A percentile compares a stretch with the other conserved stretches of the same genome.
These are phyloP conservation scores for Zhengitettix transpicula DNA, from an alignment of 2,888 invertebrate genomes.

Conservation along the genomic window DNA sequence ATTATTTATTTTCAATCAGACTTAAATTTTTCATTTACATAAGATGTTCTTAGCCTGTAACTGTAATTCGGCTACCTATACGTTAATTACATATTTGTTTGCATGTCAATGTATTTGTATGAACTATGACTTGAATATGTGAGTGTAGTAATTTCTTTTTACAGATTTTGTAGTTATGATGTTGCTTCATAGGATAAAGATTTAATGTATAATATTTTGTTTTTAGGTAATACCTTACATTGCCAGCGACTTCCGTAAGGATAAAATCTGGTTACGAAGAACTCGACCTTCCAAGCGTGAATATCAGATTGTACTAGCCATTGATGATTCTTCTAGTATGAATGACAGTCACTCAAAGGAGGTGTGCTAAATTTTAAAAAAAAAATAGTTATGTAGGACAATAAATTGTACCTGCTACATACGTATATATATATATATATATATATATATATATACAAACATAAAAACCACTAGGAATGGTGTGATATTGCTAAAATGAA, in stretches of 20 bases:
- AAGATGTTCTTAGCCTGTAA: too few species aligned
- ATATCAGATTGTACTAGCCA: constrained; percentile 89
- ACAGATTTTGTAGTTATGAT: not conserved
- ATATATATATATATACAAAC: too few species aligned
- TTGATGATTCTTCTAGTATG: constrained; percentile 91
- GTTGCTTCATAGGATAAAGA: not conserved
- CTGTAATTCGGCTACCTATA: too few species aligned
- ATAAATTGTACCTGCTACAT: too few species aligned
- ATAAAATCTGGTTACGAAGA: constrained; percentile 94
- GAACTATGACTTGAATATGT: not conserved
- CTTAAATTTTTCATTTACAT: too few species aligned
- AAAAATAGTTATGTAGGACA: too few species aligned
- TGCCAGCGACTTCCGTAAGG: constrained; percentile 96
- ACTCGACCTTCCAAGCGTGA: constrained; percentile 90
- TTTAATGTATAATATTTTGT: not conserved
- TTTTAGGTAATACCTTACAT: constrained; percentile 85
- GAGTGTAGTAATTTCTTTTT: not conserved
- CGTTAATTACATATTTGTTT: too few species aligned
- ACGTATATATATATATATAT: too few species aligned
- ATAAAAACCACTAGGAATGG: too few species aligned
- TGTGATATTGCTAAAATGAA: too few species aligned
- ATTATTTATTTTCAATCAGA: too few species aligned
- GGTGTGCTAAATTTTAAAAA: constrained; percentile 14
- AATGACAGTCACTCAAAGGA: constrained; percentile 69
- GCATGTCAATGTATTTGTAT: too few species aligned